phyloP scores from a whole-genome alignment of 1,140 invertebrate genomes.

The Hylyphantes graminicola region DNA sequence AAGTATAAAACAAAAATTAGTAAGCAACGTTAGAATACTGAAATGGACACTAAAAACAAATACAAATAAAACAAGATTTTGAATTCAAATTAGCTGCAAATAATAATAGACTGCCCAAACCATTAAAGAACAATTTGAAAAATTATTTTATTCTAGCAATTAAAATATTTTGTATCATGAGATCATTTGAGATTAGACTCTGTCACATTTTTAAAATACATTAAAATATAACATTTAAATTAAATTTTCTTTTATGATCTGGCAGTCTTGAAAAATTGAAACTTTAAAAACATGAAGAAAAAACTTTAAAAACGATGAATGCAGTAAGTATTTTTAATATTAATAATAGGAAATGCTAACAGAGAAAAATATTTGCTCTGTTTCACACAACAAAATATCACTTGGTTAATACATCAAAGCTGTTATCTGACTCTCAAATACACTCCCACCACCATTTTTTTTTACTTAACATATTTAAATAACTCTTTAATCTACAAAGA shows the following conservation, averaged over 20 bases:
- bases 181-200: no score
- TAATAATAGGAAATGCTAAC: not conserved
- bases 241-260: not conserved
- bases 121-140: no score
- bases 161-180: no score
- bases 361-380: not conserved
- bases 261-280: not conserved
- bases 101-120: no score
- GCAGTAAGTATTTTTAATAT: not conserved
- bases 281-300: not conserved
- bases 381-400: constrained; percentile 45
- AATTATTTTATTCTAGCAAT: no score
- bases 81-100: no score
- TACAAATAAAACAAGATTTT: no score
- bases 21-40: no score
- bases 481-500: constrained; percentile 45
- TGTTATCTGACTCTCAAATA: constrained; percentile 32
- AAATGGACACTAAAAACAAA: no score
- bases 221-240: not conserved
- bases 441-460: constrained; percentile 46
- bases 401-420: constrained; percentile 51
- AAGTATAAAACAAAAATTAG: no score
- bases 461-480: constrained; percentile 42
- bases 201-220: not conserved
- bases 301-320: not conserved